phyloP scores from a whole-genome alignment of 2,113 vertebrate species.

The Pluvianellus socialis region DNA sequence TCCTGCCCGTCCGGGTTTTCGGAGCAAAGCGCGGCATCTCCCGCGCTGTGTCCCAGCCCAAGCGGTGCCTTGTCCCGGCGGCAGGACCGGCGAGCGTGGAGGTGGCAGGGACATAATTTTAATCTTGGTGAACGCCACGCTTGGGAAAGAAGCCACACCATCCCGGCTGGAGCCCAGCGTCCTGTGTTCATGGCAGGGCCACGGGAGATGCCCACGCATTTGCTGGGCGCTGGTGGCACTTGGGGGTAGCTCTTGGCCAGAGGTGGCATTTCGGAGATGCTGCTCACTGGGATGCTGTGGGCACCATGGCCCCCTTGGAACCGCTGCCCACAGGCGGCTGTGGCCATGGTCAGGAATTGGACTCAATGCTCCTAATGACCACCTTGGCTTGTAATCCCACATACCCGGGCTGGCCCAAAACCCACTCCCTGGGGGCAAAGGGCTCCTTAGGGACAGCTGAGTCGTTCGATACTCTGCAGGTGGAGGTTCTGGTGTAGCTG shows the following conservation, averaged over 20 bases:
- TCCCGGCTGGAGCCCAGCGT: fast-evolving
- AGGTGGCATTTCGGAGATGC: not conserved
- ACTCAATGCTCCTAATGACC: not conserved
- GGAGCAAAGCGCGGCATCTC: not conserved
- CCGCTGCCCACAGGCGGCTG: fast-evolving
- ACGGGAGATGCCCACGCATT: not conserved
- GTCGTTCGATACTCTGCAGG: not conserved
- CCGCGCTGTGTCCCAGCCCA: fast-evolving
- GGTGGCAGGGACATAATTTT: not conserved
- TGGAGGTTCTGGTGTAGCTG: not conserved
- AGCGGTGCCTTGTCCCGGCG: not conserved
- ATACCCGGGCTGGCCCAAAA: not conserved
- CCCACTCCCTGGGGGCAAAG: fast-evolving
- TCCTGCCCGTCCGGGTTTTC: not conserved
- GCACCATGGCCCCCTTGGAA: not conserved
- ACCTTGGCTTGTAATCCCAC: not conserved
- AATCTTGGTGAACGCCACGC: not conserved
- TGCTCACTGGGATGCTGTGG: not conserved
- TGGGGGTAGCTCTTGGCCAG: fast-evolving
- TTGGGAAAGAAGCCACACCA: not conserved
- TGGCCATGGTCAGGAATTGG: not conserved
- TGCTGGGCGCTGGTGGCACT: fast-evolving
- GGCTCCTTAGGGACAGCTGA: not conserved
- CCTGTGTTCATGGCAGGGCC: not conserved
- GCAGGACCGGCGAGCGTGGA: not conserved